phyloP scores from a whole-genome alignment of 2,888 invertebrate species.

The Seladonia tumulorum region DNA sequence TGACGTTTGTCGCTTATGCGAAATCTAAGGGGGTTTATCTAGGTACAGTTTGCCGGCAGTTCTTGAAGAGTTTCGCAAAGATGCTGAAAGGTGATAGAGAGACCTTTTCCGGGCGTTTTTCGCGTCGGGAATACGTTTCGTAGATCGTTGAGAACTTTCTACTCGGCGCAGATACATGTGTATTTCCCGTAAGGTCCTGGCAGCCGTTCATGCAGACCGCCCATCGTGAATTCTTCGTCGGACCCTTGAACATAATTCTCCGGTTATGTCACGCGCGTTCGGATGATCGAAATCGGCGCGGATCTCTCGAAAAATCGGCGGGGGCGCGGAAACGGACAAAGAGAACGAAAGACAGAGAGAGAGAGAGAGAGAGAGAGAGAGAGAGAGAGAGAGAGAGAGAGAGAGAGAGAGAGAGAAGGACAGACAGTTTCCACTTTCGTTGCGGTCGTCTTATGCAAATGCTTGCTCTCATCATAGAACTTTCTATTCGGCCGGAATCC shows the following conservation, averaged over 20 bases:
- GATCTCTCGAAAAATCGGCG: conserved; percentile 26
- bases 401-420: neutral
- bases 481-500: conserved; percentile 58
- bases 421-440: conserved; percentile 58
- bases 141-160: conserved; percentile 44
- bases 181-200: conserved; percentile 30
- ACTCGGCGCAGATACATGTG: conserved; percentile 15
- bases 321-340: conserved; percentile 3
- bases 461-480: conserved; percentile 52
- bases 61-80: neutral
- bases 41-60: no score
- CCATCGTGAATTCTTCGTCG: conserved; percentile 57
- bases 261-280: conserved; percentile 52
- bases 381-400: no score
- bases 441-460: conserved; percentile 61
- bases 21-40: neutral
- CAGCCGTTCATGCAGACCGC: conserved; percentile 43
- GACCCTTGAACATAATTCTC: conserved; percentile 37
- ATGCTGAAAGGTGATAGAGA: neutral
- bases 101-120: neutral
- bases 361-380: neutral
- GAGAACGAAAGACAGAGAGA: neutral
- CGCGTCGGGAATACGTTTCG: conserved; percentile 22
- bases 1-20: neutral
- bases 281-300: conserved; percentile 52